Conservation (phyloP, 2,113 vertebrate genomes). For the Carettochelys insculpta region DNA sequence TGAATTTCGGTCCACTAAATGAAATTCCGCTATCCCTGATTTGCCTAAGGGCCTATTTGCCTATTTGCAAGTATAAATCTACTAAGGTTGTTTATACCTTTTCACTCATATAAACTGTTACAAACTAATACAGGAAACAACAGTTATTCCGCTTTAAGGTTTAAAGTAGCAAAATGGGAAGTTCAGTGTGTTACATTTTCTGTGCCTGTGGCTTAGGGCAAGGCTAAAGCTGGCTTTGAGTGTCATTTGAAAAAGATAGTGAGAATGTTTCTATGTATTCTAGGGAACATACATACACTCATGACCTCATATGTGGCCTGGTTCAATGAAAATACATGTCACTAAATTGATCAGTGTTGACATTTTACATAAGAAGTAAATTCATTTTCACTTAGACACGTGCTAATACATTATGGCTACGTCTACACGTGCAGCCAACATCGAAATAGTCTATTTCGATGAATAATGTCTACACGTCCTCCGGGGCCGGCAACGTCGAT, state of each 20-base stretch:
- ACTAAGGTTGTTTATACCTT: background rate
- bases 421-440: too few relatives aligned
- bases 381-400: background rate
- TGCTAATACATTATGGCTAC: too few relatives aligned
- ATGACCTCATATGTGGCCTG: background rate
- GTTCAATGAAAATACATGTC: background rate
- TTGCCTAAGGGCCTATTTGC: constrained; percentile 53
- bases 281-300: background rate
- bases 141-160: constrained; percentile 57
- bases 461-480: too few relatives aligned
- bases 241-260: constrained; percentile 36
- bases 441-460: too few relatives aligned
- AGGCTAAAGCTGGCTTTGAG: constrained; percentile 42
- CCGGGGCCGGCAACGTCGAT: too few relatives aligned
- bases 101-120: constrained; percentile 45
- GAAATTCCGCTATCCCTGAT: constrained; percentile 1
- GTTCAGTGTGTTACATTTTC: constrained; percentile 27
- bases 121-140: constrained; percentile 58
- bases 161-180: constrained; percentile 12
- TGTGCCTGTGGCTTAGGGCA: constrained; percentile 31
- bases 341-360: background rate
- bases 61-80: background rate
- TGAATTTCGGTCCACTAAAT: background rate
- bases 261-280: background rate
- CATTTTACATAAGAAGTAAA: background rate